Conservation (phyloP, 2,797 vertebrate species). For the Arnoldichthys spilopterus region DNA sequence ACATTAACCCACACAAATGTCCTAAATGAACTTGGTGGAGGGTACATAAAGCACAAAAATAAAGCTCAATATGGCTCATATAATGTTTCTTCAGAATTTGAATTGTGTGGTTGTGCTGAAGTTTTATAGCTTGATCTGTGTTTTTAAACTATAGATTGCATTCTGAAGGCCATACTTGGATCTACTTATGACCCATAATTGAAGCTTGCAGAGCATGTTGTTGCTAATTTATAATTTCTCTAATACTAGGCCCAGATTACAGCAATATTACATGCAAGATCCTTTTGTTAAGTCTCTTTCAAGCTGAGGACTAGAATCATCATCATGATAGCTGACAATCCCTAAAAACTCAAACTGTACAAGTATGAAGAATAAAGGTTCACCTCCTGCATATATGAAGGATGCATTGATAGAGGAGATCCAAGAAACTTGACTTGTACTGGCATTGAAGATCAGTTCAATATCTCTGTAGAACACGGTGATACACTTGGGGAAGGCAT, state of each 20-base stretch:
- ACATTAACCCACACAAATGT: too few species aligned
- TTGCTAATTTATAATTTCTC: background rate
- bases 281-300: background rate
- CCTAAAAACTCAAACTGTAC: background rate
- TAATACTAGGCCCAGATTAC: background rate
- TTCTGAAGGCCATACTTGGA: background rate
- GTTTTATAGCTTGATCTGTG: too few species aligned
- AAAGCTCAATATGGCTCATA: too few species aligned
- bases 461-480: constrained; percentile 99
- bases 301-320: background rate
- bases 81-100: too few species aligned
- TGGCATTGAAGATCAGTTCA: constrained; percentile 89
- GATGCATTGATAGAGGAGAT: constrained; percentile 98
- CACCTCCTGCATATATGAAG: constrained; percentile 94
- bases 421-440: constrained; percentile 96
- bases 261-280: background rate
- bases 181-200: background rate
- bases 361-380: constrained; percentile 49
- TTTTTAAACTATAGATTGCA: too few species aligned
- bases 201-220: background rate
- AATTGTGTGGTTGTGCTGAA: too few species aligned
- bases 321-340: background rate
- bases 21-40: too few species aligned
- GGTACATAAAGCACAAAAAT: too few species aligned
- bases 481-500: constrained; percentile 96